Evolutionary conservation across 2,888 invertebrate species (phyloP), one percentile per base, ranked within the genome.

Genomic region (Cinara cedri): DNA sequence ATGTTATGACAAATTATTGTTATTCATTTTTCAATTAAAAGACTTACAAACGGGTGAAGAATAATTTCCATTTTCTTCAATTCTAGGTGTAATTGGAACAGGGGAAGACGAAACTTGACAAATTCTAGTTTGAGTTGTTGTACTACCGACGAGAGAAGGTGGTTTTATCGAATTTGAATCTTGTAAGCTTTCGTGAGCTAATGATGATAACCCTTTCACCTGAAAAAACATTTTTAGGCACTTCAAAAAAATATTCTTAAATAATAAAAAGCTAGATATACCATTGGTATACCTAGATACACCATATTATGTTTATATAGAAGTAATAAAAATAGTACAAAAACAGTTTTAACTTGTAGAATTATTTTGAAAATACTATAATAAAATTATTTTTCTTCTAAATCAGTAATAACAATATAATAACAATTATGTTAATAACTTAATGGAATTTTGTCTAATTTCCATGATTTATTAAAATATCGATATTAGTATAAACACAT

Each of bases 131-230:
- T 78, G 68, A 49, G 68, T 34, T 68, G 68, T n/a, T 42, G 76
- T 60, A 34, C 49, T 78, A 60, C 76, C 60, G 57, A 68, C 51
- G 34, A 78, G 57, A 6, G 76, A 78, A 68, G 76, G 76, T 19
- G 76, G 76, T 60, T 78, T 78, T 57, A 78, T 78, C 57, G 68
- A 49, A 16, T 78, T 78, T 16, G 76, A 68, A 60, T 78, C 76
- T 49, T 78, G 76, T 78, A 78, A 51, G 34, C 76, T 78, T 68
- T 78, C 76, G 49, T 78, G 76, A 68, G 68, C 68, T 68, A 78
- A 21, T 16, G 76, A 78, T 6, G 76, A 78, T 60, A 78, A 78
- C 0, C 76, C 76, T 78, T 78, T 78, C 10, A 78, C 76, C 76
- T 78, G 21, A 60, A 78, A 66, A 74, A 34, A 34, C 6, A 34